Evolutionary conservation across 2,113 vertebrate species (phyloP).

Genomic region (Oryzias javanicus): DNA sequence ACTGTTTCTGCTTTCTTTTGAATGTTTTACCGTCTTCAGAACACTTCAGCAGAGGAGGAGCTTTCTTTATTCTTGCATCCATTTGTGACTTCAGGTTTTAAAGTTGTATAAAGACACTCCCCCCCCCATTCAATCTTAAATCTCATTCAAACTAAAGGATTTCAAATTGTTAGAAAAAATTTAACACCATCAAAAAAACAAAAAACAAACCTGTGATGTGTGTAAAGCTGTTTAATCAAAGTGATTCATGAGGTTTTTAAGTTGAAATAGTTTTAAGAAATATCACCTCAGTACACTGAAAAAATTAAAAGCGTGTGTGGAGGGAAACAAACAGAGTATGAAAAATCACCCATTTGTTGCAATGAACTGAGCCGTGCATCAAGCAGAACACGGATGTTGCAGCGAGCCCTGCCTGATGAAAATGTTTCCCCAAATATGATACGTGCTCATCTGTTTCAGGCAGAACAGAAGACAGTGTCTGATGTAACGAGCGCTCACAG

Average conservation of each 20-base stretch:
- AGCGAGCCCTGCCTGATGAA: constrained; percentile 33
- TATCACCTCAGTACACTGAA: constrained; percentile 29
- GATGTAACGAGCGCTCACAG: constrained; percentile 23
- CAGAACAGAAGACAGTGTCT: constrained; percentile 14
- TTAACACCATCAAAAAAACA: no score
- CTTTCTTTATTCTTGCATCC: no score
- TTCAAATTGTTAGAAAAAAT: no score
- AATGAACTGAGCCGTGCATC: constrained; percentile 41
- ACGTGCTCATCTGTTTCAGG: constrained; percentile 44
- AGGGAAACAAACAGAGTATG: constrained; percentile 26
- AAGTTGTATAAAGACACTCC: no score
- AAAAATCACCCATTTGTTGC: constrained; percentile 24
- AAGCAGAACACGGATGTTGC: constrained; percentile 48
- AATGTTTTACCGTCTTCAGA: no score
- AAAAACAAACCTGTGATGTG: constrained; percentile 3
- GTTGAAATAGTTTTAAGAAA: constrained; percentile 42
- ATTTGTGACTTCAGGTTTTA: no score
- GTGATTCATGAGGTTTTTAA: constrained; percentile 23
- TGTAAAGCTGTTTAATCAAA: constrained; percentile 14
- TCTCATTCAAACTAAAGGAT: constrained; percentile 12
- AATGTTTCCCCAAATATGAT: constrained; percentile 51
- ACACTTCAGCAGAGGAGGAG: no score
- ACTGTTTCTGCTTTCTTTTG: no score
- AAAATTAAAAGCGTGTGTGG: constrained; percentile 1
- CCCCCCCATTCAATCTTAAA: constrained; percentile 7